A percentile compares a stretch with the other conserved stretches of the same genome.
Evolutionary conservation across 2,888 invertebrate genomes (phyloP).

Genomic region (Heliconius aoede): DNA sequence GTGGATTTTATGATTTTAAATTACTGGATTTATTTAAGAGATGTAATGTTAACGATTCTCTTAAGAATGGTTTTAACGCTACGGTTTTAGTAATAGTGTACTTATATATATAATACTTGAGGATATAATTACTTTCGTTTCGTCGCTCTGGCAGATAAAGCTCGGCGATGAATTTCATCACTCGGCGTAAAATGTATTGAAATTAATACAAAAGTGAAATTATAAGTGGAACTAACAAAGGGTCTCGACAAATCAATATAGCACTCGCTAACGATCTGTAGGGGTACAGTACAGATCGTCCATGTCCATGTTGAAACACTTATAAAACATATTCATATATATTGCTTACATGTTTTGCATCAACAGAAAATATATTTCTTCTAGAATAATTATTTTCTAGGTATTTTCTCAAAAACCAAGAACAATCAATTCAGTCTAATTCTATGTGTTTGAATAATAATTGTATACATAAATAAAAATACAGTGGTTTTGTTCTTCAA

Average conservation of each 20-base stretch:
- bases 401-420: background rate
- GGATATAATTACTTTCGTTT: background rate
- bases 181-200: background rate
- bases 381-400: background rate
- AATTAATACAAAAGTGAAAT: background rate
- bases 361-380: background rate
- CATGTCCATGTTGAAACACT: background rate
- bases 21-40: too few species aligned
- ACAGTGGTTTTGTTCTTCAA: slow-evolving; percentile 32
- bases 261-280: background rate
- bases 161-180: too few species aligned
- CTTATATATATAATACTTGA: too few species aligned
- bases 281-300: background rate
- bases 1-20: too few species aligned
- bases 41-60: background rate
- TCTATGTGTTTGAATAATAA: too few species aligned
- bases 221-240: too few species aligned
- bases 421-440: too few species aligned
- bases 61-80: background rate
- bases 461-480: background rate
- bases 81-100: too few species aligned
- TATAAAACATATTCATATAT: background rate
- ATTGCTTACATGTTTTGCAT: background rate
- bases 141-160: background rate
- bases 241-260: too few species aligned